These are phyloP conservation scores for Cyclargus thomasi DNA, from an alignment of 1,140 invertebrate genomes.

Conservation along the genomic window DNA sequence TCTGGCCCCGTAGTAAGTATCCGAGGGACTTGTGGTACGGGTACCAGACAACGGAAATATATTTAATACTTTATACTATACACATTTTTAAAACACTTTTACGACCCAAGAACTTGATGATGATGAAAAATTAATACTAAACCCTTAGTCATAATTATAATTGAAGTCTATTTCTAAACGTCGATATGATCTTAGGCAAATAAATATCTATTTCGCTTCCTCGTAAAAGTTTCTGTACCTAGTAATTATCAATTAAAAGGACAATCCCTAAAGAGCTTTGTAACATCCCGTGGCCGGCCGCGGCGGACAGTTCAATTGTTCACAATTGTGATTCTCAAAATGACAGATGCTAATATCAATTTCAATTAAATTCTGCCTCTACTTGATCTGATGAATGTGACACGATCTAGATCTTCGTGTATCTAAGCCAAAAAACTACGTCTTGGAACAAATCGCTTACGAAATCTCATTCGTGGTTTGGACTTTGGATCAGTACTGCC, in stretches of 20 bases:
- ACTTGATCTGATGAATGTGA: neutral
- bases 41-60: too few species aligned
- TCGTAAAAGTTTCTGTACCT: neutral
- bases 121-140: too few species aligned
- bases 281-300: neutral
- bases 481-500: too few species aligned
- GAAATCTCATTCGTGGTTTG: too few species aligned
- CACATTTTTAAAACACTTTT: too few species aligned
- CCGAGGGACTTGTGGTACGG: too few species aligned
- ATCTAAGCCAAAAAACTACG: too few species aligned
- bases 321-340: constrained; percentile 9
- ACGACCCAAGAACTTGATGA: too few species aligned
- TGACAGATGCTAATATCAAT: constrained; percentile 1
- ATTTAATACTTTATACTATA: too few species aligned
- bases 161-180: neutral
- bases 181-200: neutral
- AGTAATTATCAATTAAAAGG: constrained; percentile 12
- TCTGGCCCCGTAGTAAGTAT: too few species aligned
- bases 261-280: neutral
- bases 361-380: neutral
- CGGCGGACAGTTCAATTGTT: neutral
- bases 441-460: too few species aligned
- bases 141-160: neutral
- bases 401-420: too few species aligned
- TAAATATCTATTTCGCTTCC: neutral